Conservation (phyloP, 2,797 vertebrate genomes). For the Catharus ustulatus region DNA sequence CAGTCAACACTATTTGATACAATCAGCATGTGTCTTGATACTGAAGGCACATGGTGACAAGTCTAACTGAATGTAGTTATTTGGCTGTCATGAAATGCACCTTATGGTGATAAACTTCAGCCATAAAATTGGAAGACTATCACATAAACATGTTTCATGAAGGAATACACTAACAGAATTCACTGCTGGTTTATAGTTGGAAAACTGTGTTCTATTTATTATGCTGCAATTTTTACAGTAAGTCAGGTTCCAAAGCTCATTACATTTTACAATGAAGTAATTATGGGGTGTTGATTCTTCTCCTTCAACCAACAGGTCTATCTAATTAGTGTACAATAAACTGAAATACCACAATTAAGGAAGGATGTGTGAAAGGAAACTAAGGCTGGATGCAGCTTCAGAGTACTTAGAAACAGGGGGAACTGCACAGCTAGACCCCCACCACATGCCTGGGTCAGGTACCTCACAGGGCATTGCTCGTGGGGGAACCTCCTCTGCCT, state of each 20-base stretch:
- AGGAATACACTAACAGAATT: conserved; percentile 85
- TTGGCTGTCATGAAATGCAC: conserved; percentile 85
- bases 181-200: conserved; percentile 81
- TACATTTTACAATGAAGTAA: conserved; percentile 81
- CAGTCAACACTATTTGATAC: conserved; percentile 84
- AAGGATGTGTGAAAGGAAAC: conserved; percentile 53
- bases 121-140: conserved; percentile 87
- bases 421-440: not conserved
- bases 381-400: not conserved
- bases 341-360: conserved; percentile 66
- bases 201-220: conserved; percentile 80
- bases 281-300: conserved; percentile 75
- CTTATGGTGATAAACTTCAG: conserved; percentile 85
- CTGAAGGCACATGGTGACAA: conserved; percentile 83
- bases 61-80: conserved; percentile 87
- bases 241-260: conserved; percentile 74
- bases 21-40: conserved; percentile 88
- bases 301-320: conserved; percentile 71
- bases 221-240: conserved; percentile 77
- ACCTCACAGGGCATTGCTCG: not conserved
- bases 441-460: not conserved
- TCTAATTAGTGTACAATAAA: conserved; percentile 78
- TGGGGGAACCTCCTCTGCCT: not conserved
- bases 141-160: conserved; percentile 87
- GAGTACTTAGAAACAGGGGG: not conserved